Evolutionary conservation across 2,113 vertebrate genomes (phyloP), one percentile per base, ranked within the genome.

Genomic region (Cochlearius cochlearius): DNA sequence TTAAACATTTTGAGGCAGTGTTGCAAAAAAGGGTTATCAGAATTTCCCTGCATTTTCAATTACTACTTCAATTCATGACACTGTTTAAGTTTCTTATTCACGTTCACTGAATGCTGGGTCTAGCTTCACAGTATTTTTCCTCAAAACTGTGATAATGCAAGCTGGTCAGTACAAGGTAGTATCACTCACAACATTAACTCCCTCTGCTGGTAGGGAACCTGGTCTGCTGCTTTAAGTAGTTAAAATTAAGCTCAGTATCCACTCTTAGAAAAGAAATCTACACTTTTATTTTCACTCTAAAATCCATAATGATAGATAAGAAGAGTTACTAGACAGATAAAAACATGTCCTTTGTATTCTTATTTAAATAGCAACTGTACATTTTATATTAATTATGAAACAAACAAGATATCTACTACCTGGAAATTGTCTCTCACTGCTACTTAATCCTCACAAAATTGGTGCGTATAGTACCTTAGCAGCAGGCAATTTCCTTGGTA

Each of bases 181-280:
- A 68, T 64, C 56, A 79, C 43, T 91, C 1, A 36, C 60, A 90
- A 15, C 73, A 32, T 60, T 20, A 68, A 66, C 95, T 90, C 95
- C 97, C 94, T 92, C 96, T 97, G 80, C 89, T 96, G 96, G 96
- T 25, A 94, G 45, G 69, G 87, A 96, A 62, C 7, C 27, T 64
- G 15, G 30, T 45, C 49, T 82, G 69, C 50, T 29, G 10, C 25
- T 75, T 30, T 14, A 45, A 89, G 36, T 5, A 60, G 8, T 52
- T 71, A 45, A 71, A 89, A 60, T 25, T 41, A 66, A 66, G 17
- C 15, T 66, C 36, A 36, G 47, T 9, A 71, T 36, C 26, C 39
- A 53, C 36, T 71, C 63, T 62, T 6, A 7, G 38, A 63, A 55
- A 22, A 74, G 15, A 52, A 53, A 79, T 12, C 5, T 23, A 63